Base-by-base conservation (phyloP, 2,113 vertebrate species). In the Nipponia nippon region DNA sequence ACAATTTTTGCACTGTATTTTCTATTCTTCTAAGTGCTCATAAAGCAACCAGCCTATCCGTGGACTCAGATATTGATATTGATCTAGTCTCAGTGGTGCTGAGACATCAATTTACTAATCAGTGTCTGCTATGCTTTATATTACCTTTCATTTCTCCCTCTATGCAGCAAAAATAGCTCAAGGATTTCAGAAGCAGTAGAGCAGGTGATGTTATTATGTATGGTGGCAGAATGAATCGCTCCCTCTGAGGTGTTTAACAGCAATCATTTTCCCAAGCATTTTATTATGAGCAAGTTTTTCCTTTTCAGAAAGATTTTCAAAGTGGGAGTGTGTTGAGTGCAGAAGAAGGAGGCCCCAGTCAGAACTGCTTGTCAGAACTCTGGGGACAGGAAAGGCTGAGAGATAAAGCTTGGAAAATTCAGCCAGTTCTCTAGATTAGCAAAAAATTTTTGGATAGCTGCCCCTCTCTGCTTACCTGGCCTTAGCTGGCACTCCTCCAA, bases 81-180 rank as follows among this genome's bases (percentile, higher is more conserved):
- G 93, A 94, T 96, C 88, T 81, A 75, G 50, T 67, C 80, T 92
- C 67, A n/a, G 47, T 52, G 55, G 67, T 90, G 79, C 94, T 92
- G 90, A 94, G 79, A 78, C 90, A 96, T 81, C 90, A 96, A 83
- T 92, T 95, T 94, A 92, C 47, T 95, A 94, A 96, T 93, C 92
- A 78, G 62, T 55, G 50, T 88, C 62, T 90, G 58, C 55, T 93
- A 62, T 50, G 38, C n/a, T 93, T 93, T 93, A 80, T 89, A 93
- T 84, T 93, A 78, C 63, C 66, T 96, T 93, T 85, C 58, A 86
- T 80, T 96, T 89, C 76, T 95, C 52, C 63, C 88, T 63, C 79
- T 77, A 46, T 81, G 55, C 53, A 89, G 55, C 58, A 92, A 94
- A 95, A 96, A 88, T 53, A 93, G 47, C 59, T 84, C 58, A 75